Conservation (phyloP, 35 echinoderm and acorn worm species). For the Strongylocentrotus purpuratus region DNA sequence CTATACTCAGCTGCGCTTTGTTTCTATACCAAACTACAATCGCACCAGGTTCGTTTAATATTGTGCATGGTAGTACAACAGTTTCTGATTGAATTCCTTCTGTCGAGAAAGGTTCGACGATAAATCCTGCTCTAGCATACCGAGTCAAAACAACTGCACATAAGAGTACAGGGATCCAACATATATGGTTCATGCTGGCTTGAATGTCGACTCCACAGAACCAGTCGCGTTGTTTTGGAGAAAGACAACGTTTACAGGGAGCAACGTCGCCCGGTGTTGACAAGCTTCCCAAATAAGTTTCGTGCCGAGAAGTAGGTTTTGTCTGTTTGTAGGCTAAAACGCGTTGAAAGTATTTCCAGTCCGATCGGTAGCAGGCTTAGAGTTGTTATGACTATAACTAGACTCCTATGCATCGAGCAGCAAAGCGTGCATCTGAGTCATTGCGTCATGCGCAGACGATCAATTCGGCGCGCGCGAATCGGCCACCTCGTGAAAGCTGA, state of each 20-base stretch:
- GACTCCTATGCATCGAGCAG: not conserved
- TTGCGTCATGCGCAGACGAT: not conserved
- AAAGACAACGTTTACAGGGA: not conserved
- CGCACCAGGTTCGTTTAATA: conserved; percentile 28
- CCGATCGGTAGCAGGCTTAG: not conserved
- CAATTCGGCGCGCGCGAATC: not conserved
- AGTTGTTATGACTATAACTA: not conserved
- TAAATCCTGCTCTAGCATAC: conserved; percentile 45
- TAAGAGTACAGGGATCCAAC: conserved; percentile 10
- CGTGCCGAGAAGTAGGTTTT: not conserved
- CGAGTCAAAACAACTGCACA: not conserved
- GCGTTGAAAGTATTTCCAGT: conserved; percentile 16
- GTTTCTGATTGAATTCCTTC: conserved; percentile 54
- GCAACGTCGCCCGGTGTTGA: not conserved
- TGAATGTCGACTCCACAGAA: not conserved
- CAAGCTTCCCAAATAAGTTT: not conserved
- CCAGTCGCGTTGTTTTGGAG: not conserved
- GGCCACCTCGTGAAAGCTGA: not conserved
- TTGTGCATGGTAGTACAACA: conserved; percentile 45
- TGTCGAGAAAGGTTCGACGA: conserved; percentile 29
- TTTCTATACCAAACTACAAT: conserved; percentile 71
- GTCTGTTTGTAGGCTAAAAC: not conserved
- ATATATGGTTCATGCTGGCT: conserved; percentile 22
- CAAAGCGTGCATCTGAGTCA: not conserved
- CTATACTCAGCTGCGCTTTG: conserved; percentile 66